phyloP scores from a whole-genome alignment of 2,888 invertebrate genomes.

The Oxyscelio sp. region DNA sequence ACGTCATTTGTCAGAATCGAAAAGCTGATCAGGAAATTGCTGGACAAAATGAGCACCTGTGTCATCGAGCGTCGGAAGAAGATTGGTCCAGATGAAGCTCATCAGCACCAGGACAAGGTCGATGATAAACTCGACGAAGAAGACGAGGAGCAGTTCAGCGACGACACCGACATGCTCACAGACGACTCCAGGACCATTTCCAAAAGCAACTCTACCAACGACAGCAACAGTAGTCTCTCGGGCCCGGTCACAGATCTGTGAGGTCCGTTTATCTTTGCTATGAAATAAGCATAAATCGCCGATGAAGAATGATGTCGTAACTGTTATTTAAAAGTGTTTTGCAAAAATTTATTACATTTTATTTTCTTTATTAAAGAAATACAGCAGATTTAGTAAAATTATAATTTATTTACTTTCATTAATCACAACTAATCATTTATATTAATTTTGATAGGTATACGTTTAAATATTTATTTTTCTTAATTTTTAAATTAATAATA shows the following conservation, averaged over 20 bases:
- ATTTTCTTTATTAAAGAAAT: too few relatives aligned
- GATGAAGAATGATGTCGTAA: too few relatives aligned
- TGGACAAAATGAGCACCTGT: conserved; percentile 81
- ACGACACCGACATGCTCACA: conserved; percentile 61
- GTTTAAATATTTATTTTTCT: too few relatives aligned
- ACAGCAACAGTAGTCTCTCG: conserved; percentile 65
- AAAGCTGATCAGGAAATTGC: conserved; percentile 86
- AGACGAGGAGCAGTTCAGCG: conserved; percentile 69
- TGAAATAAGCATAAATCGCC: too few relatives aligned
- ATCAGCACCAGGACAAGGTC: conserved; percentile 28
- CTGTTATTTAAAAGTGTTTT: too few relatives aligned
- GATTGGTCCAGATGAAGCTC: conserved; percentile 38
- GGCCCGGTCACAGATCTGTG: conserved; percentile 70
- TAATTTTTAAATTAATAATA: too few relatives aligned
- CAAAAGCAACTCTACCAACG: conserved; percentile 64
- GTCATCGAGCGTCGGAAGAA: conserved; percentile 50
- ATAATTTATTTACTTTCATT: too few relatives aligned
- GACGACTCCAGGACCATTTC: conserved; percentile 65
- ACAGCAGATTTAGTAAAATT: too few relatives aligned
- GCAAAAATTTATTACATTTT: too few relatives aligned
- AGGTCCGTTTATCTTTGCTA: background rate
- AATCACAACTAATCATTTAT: too few relatives aligned
- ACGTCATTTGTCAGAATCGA: conserved; percentile 87
- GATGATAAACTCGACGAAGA: too few relatives aligned
- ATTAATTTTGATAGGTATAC: too few relatives aligned